These are phyloP conservation scores for Synaphobranchus kaupii DNA, from an alignment of 2,797 vertebrate genomes.

Conservation along the genomic window DNA sequence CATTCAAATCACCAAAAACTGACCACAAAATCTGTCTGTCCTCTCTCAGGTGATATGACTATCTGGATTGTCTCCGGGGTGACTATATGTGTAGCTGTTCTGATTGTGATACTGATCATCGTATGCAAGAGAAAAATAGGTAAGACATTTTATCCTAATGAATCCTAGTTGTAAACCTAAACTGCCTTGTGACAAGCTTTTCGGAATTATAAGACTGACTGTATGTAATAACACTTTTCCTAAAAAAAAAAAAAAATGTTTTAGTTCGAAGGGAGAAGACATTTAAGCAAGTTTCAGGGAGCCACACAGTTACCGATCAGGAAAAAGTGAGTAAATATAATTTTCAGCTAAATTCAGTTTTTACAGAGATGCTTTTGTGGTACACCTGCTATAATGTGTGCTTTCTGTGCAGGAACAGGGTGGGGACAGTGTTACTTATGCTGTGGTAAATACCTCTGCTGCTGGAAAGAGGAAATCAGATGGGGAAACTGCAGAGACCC, in stretches of 20 bases:
- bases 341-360: not conserved
- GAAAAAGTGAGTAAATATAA: not conserved
- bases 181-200: not conserved
- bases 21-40: slow-evolving; percentile 16
- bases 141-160: slow-evolving; percentile 21
- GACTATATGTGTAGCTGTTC: not conserved
- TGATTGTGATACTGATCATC: slow-evolving; percentile 41
- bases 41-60: not conserved
- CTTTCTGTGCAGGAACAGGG: slow-evolving; percentile 28
- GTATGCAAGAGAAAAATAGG: slow-evolving; percentile 48
- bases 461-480: not conserved
- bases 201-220: not conserved
- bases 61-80: slow-evolving; percentile 20
- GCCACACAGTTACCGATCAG: slow-evolving; percentile 16
- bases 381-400: slow-evolving; percentile 11
- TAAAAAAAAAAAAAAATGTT: too few relatives aligned
- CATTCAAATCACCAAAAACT: too few relatives aligned
- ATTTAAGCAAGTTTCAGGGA: slow-evolving; percentile 35
- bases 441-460: slow-evolving; percentile 39
- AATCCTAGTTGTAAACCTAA: not conserved
- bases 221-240: not conserved
- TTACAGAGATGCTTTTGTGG: not conserved
- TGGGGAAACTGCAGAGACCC: not conserved
- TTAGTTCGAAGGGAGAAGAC: not conserved
- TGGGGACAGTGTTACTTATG: slow-evolving; percentile 53